phyloP scores from a whole-genome alignment of 2,113 vertebrate species.

The Pteruthius melanotis region DNA sequence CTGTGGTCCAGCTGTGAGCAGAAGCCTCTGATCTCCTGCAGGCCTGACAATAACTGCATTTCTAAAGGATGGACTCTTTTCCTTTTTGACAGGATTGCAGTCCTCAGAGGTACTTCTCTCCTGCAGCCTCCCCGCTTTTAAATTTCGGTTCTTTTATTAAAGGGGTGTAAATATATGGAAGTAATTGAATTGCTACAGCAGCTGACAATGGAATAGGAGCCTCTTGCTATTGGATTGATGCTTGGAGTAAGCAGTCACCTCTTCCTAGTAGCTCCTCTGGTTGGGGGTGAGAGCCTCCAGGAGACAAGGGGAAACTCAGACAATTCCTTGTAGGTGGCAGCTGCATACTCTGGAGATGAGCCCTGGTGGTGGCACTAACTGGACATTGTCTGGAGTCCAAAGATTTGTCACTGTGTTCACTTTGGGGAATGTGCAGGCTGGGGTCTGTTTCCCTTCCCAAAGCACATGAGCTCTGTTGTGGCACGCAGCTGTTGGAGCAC shows the following conservation, averaged over 20 bases:
- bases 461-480: background rate
- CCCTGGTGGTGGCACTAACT: background rate
- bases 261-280: background rate
- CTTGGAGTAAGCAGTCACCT: background rate
- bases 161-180: background rate
- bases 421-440: background rate
- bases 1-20: background rate
- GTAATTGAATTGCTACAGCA: background rate
- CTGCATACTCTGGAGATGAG: background rate
- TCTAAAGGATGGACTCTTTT: background rate
- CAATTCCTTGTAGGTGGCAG: background rate
- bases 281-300: background rate
- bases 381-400: background rate
- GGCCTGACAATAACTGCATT: background rate
- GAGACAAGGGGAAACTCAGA: background rate
- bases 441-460: background rate
- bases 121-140: background rate
- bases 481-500: rapidly evolving
- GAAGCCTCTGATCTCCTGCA: background rate
- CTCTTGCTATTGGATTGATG: background rate
- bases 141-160: background rate
- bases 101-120: background rate
- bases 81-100: background rate
- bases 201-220: background rate
- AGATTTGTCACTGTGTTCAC: background rate